Conservation (phyloP, 1,140 invertebrate species). For the Drosophila neocordata region DNA sequence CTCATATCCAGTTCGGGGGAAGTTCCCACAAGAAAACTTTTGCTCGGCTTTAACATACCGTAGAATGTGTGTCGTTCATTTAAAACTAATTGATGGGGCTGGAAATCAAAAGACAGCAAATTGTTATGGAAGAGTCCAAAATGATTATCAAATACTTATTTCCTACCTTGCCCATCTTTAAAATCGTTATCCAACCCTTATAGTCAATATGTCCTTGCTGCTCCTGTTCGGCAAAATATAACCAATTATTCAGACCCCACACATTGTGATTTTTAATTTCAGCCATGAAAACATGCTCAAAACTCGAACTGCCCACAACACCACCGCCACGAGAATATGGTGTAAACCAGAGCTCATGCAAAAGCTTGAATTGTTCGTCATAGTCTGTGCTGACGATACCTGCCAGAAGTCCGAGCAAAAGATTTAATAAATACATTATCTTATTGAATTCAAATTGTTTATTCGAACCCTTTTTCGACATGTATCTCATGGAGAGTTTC, state of each 20-base stretch:
- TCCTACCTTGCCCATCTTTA: slow-evolving; percentile 87
- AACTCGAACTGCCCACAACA: slow-evolving; percentile 91
- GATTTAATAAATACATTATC: neutral
- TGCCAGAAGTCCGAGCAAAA: neutral
- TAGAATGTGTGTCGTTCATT: slow-evolving; percentile 88
- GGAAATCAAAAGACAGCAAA: neutral
- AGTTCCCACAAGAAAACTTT: slow-evolving; percentile 93
- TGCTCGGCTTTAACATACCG: slow-evolving; percentile 89
- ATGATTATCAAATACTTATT: neutral
- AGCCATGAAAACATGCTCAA: slow-evolving; percentile 94
- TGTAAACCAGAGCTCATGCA: slow-evolving; percentile 91
- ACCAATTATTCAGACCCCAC: slow-evolving; percentile 93
- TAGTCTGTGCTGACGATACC: slow-evolving; percentile 83
- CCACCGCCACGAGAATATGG: slow-evolving; percentile 90
- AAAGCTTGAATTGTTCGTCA: slow-evolving; percentile 87
- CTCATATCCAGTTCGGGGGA: slow-evolving; percentile 96
- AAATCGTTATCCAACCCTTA: slow-evolving; percentile 89
- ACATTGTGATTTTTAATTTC: slow-evolving; percentile 90
- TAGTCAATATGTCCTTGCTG: slow-evolving; percentile 87
- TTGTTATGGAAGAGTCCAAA: neutral
- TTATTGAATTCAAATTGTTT: slow-evolving; percentile 83
- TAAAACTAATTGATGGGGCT: slow-evolving; percentile 62
- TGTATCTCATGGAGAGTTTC: slow-evolving; percentile 85
- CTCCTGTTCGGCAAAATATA: slow-evolving; percentile 92
- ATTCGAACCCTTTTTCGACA: slow-evolving; percentile 62